A percentile compares a stretch with the other conserved stretches of the same genome.
These are phyloP conservation scores for Poecile montanus DNA, from an alignment of 2,797 vertebrate genomes.

Conservation along the genomic window DNA sequence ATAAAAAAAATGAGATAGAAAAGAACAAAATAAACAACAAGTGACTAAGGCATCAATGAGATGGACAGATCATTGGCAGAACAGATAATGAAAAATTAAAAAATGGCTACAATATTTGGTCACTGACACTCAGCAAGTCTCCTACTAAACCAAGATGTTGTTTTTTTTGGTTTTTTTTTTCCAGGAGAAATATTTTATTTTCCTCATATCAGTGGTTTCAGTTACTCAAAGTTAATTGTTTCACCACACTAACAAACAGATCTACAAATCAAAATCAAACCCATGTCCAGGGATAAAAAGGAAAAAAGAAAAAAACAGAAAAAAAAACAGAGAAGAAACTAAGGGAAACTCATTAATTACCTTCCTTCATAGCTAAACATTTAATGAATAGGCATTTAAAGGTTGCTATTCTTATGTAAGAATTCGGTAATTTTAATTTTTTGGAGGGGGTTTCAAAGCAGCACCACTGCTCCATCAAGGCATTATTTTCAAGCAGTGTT, in stretches of 20 bases:
- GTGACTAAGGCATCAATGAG: not conserved
- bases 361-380: not conserved
- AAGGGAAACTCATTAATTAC: not conserved
- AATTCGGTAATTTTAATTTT: not conserved
- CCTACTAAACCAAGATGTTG: not conserved
- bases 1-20: not conserved
- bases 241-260: not conserved
- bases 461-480: not conserved
- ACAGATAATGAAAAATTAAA: not conserved
- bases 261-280: not conserved
- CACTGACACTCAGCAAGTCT: not conserved
- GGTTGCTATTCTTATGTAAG: not conserved
- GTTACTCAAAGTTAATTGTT: not conserved
- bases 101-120: not conserved
- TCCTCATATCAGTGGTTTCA: not conserved
- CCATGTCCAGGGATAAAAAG: no score
- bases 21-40: not conserved
- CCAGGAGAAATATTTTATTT: not conserved
- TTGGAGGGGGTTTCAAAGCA: not conserved
- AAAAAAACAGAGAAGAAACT: not conserved
- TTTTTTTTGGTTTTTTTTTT: not conserved
- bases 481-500: not conserved
- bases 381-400: not conserved
- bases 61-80: not conserved
- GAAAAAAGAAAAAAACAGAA: no score